Conservation (phyloP, 2,888 invertebrate genomes). For the Alentia gelatinosa region DNA sequence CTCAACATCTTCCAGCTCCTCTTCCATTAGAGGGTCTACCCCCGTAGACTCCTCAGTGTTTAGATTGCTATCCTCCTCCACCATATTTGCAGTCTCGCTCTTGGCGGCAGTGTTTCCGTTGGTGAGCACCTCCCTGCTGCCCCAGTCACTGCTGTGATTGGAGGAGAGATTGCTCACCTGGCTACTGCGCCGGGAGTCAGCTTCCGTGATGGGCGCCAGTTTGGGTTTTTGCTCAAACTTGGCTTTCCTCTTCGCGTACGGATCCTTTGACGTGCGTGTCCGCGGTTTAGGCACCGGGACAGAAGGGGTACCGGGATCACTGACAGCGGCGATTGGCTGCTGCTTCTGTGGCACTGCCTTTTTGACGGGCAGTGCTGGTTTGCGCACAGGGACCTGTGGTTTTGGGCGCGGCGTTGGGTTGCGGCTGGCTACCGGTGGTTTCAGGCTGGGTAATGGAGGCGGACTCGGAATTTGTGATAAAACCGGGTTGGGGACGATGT, state of each 20-base stretch:
- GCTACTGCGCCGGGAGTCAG: not conserved
- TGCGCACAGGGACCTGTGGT: not conserved
- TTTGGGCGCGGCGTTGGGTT: not conserved
- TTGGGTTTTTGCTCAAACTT: constrained; percentile 25
- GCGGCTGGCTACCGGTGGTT: not conserved
- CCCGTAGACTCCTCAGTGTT: no score
- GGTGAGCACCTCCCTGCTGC: no score
- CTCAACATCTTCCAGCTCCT: no score
- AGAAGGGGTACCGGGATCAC: not conserved
- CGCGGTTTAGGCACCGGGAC: not conserved
- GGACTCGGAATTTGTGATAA: not conserved
- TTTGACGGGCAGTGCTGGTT: not conserved
- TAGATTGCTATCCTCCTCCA: no score
- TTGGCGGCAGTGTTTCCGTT: no score
- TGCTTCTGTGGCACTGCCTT: not conserved
- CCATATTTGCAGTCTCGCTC: no score
- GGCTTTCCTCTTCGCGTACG: constrained; percentile 21
- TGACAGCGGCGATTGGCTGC: not conserved
- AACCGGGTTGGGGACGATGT: not conserved
- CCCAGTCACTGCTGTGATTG: no score
- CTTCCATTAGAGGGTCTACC: no score
- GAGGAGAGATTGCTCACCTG: not conserved
- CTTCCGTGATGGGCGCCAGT: constrained; percentile 24
- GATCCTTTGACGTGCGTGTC: not conserved
- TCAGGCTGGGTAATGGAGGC: not conserved